Percentiles rank a stretch among this genome's conserved stretches.
Evolutionary conservation across 2,113 vertebrate species (phyloP).

Genomic region (Phrynosoma platyrhinos): DNA sequence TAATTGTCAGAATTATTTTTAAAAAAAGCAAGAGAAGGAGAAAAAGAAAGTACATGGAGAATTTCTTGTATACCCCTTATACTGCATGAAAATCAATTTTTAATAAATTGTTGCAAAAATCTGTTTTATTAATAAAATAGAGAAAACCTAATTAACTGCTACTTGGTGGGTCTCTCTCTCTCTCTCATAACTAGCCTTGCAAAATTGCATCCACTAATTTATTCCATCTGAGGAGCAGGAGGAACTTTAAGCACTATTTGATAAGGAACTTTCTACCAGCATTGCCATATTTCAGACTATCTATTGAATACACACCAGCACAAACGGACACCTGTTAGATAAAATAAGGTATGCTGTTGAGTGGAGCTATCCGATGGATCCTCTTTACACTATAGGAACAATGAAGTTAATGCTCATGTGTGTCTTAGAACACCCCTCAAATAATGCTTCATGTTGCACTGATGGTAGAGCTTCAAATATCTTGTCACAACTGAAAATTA

Average conservation of each 20-base stretch:
- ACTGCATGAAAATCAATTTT: conserved; percentile 91
- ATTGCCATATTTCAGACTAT: neutral
- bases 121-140: conserved; percentile 91
- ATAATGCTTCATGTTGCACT: too few relatives aligned
- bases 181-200: neutral
- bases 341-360: neutral
- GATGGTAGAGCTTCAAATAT: too few relatives aligned
- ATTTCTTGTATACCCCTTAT: conserved; percentile 87
- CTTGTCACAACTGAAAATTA: too few relatives aligned
- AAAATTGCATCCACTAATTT: conserved; percentile 12
- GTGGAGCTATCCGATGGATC: neutral
- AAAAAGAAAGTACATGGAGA: conserved; percentile 77
- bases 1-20: conserved; percentile 81
- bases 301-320: neutral
- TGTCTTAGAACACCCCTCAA: too few relatives aligned
- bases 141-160: conserved; percentile 61
- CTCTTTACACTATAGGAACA: neutral
- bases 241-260: neutral
- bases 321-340: neutral
- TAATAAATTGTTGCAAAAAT: conserved; percentile 92
- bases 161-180: conserved; percentile 46
- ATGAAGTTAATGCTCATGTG: too few relatives aligned
- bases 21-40: conserved; percentile 49
- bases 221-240: neutral
- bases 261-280: neutral